Evolutionary conservation across 2,888 invertebrate species (phyloP).

Genomic region (Lydus trimaculatus): DNA sequence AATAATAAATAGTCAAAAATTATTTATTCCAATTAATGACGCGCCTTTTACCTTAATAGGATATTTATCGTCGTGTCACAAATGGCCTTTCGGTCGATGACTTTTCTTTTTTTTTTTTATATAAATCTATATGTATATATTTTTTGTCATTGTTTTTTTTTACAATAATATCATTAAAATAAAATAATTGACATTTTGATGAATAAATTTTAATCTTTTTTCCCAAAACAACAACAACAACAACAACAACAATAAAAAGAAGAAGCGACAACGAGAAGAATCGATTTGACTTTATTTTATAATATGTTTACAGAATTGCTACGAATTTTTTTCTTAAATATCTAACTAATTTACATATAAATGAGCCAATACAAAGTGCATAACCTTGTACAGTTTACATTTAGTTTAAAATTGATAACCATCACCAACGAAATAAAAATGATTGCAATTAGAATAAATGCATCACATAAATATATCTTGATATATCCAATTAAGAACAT

Average conservation of each 20-base stretch:
- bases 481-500: constrained; percentile 24
- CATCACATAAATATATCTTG: constrained; percentile 20
- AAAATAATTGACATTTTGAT: constrained; percentile 4
- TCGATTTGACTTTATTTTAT: constrained; percentile 12
- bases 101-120: neutral
- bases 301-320: constrained; percentile 30
- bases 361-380: constrained; percentile 45
- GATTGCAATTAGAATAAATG: constrained; percentile 26
- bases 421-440: constrained; percentile 29
- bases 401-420: constrained; percentile 39
- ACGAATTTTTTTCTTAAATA: constrained; percentile 29
- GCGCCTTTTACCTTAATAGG: constrained; percentile 32
- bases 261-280: neutral
- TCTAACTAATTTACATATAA: constrained; percentile 42
- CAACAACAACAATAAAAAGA: too few species aligned
- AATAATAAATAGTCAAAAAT: neutral
- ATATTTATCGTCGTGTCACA: constrained; percentile 11
- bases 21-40: constrained; percentile 27
- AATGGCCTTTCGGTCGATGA: constrained; percentile 7
- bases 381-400: constrained; percentile 41
- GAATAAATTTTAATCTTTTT: constrained; percentile 1
- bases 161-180: neutral
- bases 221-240: neutral
- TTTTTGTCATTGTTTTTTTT: neutral
- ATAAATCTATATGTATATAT: neutral